A percentile compares a stretch with the other conserved stretches of the same genome.
Conservation (phyloP, 23 tunicate species). For the Trididemnum nubilum region DNA sequence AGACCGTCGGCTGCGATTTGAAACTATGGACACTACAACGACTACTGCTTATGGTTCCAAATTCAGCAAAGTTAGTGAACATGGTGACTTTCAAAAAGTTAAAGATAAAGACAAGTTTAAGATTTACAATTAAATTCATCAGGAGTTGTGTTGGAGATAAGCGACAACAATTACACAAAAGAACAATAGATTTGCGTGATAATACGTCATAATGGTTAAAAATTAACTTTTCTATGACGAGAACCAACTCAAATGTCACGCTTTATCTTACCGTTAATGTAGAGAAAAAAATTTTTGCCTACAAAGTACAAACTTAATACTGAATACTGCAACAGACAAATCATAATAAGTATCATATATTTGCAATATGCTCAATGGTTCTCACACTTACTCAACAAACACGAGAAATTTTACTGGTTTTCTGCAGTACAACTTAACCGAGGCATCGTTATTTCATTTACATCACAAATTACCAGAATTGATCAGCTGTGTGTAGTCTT, state of each 20-base stretch:
- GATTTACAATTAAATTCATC: background rate
- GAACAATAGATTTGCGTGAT: background rate
- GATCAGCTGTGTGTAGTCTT: constrained; percentile 55
- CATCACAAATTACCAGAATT: constrained; percentile 47
- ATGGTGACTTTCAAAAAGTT: background rate
- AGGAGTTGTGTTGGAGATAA: background rate
- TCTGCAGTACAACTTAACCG: no score
- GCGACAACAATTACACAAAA: background rate
- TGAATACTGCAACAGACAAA: no score
- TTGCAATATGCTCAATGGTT: no score
- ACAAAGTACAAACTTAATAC: no score
- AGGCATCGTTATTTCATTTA: no score
- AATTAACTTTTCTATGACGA: background rate
- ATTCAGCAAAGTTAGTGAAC: background rate
- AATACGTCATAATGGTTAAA: background rate
- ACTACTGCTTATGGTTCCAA: no score
- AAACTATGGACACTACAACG: no score
- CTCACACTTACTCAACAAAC: no score
- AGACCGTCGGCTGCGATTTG: no score
- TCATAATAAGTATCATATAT: no score
- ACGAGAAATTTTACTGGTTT: no score
- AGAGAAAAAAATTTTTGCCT: no score
- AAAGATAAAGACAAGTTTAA: background rate
- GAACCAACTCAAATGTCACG: background rate
- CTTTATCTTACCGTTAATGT: background rate